Evolutionary conservation across 2,113 vertebrate genomes (phyloP).

Genomic region (Centrocercus urophasianus): DNA sequence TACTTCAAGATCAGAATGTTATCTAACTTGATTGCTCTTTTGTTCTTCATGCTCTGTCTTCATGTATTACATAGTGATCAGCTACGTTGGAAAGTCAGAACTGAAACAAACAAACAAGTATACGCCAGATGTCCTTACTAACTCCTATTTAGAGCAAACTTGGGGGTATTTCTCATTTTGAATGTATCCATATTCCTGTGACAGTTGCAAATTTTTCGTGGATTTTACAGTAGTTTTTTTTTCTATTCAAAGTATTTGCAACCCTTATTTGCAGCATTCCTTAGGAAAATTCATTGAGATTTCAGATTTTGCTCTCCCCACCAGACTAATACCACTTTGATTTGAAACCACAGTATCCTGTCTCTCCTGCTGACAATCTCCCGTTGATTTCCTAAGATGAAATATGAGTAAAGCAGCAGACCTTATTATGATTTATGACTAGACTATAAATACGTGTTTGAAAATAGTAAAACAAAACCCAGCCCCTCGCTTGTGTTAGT

Average conservation of each 20-base stretch:
- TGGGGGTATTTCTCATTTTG: neutral
- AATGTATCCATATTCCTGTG: neutral
- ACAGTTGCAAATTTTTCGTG: neutral
- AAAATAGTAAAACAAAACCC: neutral
- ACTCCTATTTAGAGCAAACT: neutral
- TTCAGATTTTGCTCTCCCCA: neutral
- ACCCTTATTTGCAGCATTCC: neutral
- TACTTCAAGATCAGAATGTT: conserved; percentile 38
- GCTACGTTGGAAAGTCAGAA: neutral
- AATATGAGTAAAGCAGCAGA: neutral
- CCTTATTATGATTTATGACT: neutral
- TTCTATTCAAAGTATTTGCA: neutral
- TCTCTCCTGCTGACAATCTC: neutral
- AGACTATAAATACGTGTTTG: neutral
- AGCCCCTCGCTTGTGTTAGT: neutral
- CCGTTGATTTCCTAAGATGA: neutral
- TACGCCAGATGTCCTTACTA: neutral
- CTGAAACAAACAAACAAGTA: neutral
- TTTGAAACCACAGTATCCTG: neutral
- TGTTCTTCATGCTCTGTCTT: neutral
- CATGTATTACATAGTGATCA: neutral
- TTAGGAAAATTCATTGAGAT: neutral
- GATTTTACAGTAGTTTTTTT: neutral
- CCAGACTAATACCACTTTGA: neutral
- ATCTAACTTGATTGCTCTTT: conserved; percentile 26